These are phyloP conservation scores for Drosophila mercatorum DNA, from an alignment of 2,888 invertebrate species.

Conservation along the genomic window DNA sequence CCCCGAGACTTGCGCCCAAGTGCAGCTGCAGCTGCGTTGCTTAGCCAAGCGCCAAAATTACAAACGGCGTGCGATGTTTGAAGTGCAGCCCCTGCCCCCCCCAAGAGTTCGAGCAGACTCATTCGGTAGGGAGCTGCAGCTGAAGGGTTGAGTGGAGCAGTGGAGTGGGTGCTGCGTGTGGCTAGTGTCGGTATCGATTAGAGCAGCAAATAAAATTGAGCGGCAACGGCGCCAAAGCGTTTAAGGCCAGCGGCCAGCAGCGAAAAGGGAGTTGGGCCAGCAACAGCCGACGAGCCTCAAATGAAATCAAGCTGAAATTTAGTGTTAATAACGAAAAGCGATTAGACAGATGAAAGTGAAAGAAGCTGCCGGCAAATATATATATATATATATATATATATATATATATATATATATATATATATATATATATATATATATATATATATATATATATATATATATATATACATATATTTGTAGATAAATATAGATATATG, in stretches of 20 bases:
- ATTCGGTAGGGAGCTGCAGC: slow-evolving; percentile 59
- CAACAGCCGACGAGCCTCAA: background rate
- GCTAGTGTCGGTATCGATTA: slow-evolving; percentile 69
- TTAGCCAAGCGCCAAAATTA: slow-evolving; percentile 73
- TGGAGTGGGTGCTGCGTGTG: background rate
- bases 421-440: background rate
- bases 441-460: slow-evolving; percentile 1
- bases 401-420: background rate
- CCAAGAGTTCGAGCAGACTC: slow-evolving; percentile 48
- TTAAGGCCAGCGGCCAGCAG: slow-evolving; percentile 4
- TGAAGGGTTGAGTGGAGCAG: no score
- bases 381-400: slow-evolving; percentile 1
- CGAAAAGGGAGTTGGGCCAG: background rate
- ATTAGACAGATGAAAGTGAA: slow-evolving; percentile 53
- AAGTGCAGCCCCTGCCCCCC: slow-evolving; percentile 33
- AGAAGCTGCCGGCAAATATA: slow-evolving; percentile 2
- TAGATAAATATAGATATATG: background rate
- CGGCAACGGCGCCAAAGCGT: slow-evolving; percentile 44
- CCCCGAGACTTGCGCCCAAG: background rate
- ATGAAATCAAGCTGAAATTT: slow-evolving; percentile 28
- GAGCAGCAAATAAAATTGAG: slow-evolving; percentile 69
- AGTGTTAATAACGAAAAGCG: slow-evolving; percentile 43
- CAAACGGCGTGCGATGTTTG: slow-evolving; percentile 54
- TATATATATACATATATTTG: background rate
- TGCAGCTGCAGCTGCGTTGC: slow-evolving; percentile 60